Evolutionary conservation across 2,888 invertebrate species (phyloP).

Genomic region (Caenorhabditis afra): DNA sequence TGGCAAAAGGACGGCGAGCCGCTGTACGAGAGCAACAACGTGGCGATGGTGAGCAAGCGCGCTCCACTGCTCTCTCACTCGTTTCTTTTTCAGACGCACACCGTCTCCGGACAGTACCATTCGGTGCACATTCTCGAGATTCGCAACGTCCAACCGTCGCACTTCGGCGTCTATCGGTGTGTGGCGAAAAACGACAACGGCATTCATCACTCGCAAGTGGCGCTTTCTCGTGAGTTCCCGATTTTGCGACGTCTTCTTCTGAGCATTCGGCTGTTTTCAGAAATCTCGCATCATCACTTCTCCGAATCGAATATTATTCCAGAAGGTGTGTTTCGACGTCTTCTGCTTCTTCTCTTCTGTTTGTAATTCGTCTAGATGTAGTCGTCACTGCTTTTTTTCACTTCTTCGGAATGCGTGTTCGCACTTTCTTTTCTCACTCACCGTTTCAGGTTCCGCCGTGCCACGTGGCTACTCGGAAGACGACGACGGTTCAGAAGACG

Average conservation of each 20-base stretch:
- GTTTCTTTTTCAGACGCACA: constrained; percentile 67
- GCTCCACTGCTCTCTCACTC: too few species aligned
- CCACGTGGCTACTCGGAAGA: constrained; percentile 43
- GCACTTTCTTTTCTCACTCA: constrained; percentile 6
- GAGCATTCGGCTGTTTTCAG: constrained; percentile 20
- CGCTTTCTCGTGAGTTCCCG: constrained; percentile 65
- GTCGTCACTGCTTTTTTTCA: neutral
- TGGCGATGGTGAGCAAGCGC: constrained; percentile 69
- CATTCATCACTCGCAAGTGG: constrained; percentile 74
- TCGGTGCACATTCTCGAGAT: constrained; percentile 78
- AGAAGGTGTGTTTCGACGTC: constrained; percentile 33
- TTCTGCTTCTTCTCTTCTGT: neutral
- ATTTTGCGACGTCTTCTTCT: neutral
- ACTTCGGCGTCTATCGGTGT: constrained; percentile 78
- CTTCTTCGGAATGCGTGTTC: neutral
- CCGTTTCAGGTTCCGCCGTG: constrained; percentile 47
- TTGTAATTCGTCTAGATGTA: constrained; percentile 6
- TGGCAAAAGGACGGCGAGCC: constrained; percentile 77
- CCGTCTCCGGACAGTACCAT: constrained; percentile 75
- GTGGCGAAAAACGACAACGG: constrained; percentile 79
- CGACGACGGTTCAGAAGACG: constrained; percentile 24
- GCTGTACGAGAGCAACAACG: constrained; percentile 73
- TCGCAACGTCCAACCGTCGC: constrained; percentile 62
- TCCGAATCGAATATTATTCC: constrained; percentile 44
- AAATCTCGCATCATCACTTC: constrained; percentile 48